Evolutionary conservation across 1,140 invertebrate genomes (phyloP), one percentile per base, ranked within the genome.

Genomic region (Bathynomus jamesi): DNA sequence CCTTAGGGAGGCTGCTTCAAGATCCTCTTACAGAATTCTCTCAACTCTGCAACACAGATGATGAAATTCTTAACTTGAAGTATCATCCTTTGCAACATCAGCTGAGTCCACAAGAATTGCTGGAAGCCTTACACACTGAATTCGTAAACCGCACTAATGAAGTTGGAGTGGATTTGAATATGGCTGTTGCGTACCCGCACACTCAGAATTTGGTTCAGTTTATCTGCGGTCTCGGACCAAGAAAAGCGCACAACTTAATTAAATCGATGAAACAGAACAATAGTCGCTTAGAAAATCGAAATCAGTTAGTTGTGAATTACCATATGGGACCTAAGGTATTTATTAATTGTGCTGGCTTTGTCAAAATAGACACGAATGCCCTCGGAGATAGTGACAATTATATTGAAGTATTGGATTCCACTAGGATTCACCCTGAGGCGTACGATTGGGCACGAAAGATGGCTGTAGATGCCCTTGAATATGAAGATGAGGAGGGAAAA

Each of bases 401-500:
- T 61, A 92, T 97, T 0, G 95, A 99, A 86, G 94, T 99, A 0
- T 83, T 99, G 4, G 98, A 99, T 81, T 95, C 95, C 0, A 98
- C 98, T 0, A 85, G 98, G 75, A 95, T 99, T 0, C 98, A 99
- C 85, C 97, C 97, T 0, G 98, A 99, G 83, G 96, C 95, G 0
- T 99, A 99, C 79, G 97, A 99, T 81, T 99, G 96, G 96, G 98
- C 98, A 0, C 84, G 96, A 25, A 99, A 99, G 85, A 99, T 99
- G 96, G 98, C 97, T 3, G 95, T 99, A 0, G 98, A 99, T 85
- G 98, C 98, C 7, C 83, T 99, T 11, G 98, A 99, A 78, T 98
- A 98, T 78, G 96, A 99, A 78, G 95, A 97, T 78, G 94, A 96
- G 79, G 93, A 87, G 74, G 84, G 83, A n/a, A 69, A 98, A 99